Conservation (phyloP, 2,797 vertebrate genomes). For the Chelon auratus region DNA sequence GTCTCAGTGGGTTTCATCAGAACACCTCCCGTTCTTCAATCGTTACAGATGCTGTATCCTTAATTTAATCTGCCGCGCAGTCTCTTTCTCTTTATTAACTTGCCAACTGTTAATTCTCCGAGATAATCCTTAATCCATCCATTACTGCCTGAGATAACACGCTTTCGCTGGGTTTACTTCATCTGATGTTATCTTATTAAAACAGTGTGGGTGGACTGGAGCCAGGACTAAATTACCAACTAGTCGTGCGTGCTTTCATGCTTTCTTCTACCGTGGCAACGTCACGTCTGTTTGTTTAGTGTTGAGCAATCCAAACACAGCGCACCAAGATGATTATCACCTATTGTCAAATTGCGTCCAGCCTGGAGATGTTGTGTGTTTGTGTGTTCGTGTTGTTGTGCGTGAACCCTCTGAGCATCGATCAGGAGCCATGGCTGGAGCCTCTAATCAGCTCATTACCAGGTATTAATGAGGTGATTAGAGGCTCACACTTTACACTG, state of each 20-base stretch:
- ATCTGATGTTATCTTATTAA: conserved; percentile 11
- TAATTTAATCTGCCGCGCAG: conserved; percentile 11
- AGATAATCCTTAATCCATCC: conserved; percentile 24
- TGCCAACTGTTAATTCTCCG: background rate
- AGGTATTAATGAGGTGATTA: background rate
- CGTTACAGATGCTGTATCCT: conserved; percentile 7
- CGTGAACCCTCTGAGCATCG: conserved; percentile 13
- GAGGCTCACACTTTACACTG: no score
- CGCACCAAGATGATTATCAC: conserved; percentile 19
- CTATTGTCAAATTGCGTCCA: background rate
- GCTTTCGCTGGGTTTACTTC: background rate
- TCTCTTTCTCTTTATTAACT: conserved; percentile 20
- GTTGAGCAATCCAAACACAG: conserved; percentile 10
- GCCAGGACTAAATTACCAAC: background rate
- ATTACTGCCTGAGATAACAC: background rate
- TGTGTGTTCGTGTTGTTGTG: background rate
- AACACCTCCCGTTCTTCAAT: background rate
- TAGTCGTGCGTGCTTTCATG: background rate
- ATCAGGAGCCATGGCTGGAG: conserved; percentile 15
- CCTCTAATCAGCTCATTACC: conserved; percentile 41
- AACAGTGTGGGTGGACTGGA: background rate
- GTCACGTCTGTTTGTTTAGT: conserved; percentile 15
- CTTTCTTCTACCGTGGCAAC: background rate
- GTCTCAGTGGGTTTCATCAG: background rate
- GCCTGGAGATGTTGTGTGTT: background rate